Conservation (phyloP, 1,140 invertebrate genomes). For the Pristionchus pacificus region DNA sequence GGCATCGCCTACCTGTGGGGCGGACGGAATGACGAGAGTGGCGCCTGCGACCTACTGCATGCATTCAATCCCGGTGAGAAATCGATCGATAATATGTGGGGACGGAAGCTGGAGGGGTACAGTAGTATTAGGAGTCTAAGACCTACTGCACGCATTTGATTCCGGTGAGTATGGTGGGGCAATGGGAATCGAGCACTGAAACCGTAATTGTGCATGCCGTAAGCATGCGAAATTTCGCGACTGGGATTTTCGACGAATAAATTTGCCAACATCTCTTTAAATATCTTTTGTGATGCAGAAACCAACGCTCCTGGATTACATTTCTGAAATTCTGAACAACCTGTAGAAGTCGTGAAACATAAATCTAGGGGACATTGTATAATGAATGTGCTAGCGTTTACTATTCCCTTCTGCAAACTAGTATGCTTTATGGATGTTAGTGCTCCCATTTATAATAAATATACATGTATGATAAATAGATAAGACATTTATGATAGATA, state of each 20-base stretch:
- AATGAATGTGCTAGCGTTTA: too few relatives aligned
- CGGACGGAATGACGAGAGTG: slow-evolving; percentile 75
- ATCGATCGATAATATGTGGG: too few relatives aligned
- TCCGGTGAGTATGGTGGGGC: background rate
- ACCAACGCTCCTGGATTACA: background rate
- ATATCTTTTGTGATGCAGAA: background rate
- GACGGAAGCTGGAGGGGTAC: slow-evolving; percentile 35
- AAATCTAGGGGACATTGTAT: too few relatives aligned
- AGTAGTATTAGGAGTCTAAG: slow-evolving; percentile 2
- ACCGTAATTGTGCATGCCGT: slow-evolving; percentile 11
- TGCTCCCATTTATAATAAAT: too few relatives aligned
- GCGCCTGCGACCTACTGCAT: slow-evolving; percentile 73
- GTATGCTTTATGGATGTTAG: too few relatives aligned
- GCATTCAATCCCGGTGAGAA: slow-evolving; percentile 75
- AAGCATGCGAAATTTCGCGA: background rate
- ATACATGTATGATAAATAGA: too few relatives aligned
- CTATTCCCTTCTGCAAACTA: too few relatives aligned
- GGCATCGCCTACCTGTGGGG: slow-evolving; percentile 81
- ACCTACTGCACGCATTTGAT: slow-evolving; percentile 6
- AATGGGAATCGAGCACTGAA: slow-evolving; percentile 20
- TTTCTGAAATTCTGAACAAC: slow-evolving; percentile 11
- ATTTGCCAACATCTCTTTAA: slow-evolving; percentile 15
- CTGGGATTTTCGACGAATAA: slow-evolving; percentile 7
- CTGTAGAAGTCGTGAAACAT: too few relatives aligned
- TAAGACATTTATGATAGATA: too few relatives aligned